Percentiles rank a stretch among this genome's conserved stretches.
These are phyloP conservation scores for Dendrolimus pini DNA, from an alignment of 2,888 invertebrate genomes.

Conservation along the genomic window DNA sequence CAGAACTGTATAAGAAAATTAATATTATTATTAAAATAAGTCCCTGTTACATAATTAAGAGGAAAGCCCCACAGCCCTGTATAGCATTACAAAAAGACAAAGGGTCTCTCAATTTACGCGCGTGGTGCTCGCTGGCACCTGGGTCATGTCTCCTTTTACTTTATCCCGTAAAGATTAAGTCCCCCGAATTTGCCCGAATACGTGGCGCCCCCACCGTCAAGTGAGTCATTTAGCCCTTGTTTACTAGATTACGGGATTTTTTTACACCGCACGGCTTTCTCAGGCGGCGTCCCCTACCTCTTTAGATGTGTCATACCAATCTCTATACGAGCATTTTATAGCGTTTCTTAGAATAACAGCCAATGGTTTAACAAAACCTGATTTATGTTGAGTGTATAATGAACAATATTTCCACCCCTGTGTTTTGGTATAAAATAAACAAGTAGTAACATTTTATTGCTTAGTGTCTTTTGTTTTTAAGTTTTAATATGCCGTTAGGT, in stretches of 20 bases:
- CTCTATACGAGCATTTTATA: constrained; percentile 44
- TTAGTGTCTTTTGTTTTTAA: constrained; percentile 1
- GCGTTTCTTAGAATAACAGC: constrained; percentile 39
- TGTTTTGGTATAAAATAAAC: not conserved
- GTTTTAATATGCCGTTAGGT: constrained; percentile 6
- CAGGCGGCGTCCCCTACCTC: constrained; percentile 34
- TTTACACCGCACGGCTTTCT: constrained; percentile 66
- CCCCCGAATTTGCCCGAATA: constrained; percentile 56
- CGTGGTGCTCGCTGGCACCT: constrained; percentile 58
- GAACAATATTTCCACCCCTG: not conserved
- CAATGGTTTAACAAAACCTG: constrained; percentile 31
- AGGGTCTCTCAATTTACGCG: constrained; percentile 57
- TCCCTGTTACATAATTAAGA: constrained; percentile 57
- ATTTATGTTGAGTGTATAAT: constrained; percentile 1
- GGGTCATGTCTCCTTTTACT: constrained; percentile 75
- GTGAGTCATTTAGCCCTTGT: constrained; percentile 74
- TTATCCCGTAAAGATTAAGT: constrained; percentile 74
- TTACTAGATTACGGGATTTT: constrained; percentile 75
- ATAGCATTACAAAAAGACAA: constrained; percentile 54
- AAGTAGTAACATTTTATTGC: not conserved
- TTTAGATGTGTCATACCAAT: constrained; percentile 51
- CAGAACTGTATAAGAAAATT: constrained; percentile 17
- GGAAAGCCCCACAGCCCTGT: constrained; percentile 25
- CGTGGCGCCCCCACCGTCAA: constrained; percentile 61
- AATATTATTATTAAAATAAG: constrained; percentile 46